A percentile compares a stretch with the other conserved stretches of the same genome.
Evolutionary conservation across 1,140 invertebrate species (phyloP).

Genomic region (Pseudachorutes palmiensis): DNA sequence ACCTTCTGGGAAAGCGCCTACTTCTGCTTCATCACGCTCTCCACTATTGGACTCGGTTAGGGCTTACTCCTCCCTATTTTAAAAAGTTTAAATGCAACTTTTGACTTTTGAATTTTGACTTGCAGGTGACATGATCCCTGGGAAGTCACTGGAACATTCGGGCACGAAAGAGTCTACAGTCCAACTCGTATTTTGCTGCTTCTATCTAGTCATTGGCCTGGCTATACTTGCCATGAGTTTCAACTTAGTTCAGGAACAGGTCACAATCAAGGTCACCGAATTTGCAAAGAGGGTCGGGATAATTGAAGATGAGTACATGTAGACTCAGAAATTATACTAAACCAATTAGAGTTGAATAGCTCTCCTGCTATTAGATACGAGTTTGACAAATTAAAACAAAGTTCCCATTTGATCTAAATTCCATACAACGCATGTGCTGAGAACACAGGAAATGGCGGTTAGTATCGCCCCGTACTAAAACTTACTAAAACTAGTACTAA

Average conservation of each 20-base stretch:
- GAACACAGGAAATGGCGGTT: too few species aligned
- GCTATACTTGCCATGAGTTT: constrained; percentile 88
- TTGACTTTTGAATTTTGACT: too few species aligned
- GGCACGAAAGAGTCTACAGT: constrained; percentile 45
- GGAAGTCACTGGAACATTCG: constrained; percentile 48
- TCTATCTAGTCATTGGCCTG: constrained; percentile 77
- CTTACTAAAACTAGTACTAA: too few species aligned
- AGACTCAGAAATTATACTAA: not conserved
- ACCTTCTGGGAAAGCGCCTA: constrained; percentile 72
- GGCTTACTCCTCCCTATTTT: too few species aligned
- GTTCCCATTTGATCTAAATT: too few species aligned
- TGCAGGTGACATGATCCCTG: constrained; percentile 64
- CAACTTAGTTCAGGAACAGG: constrained; percentile 81
- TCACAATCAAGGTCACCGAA: constrained; percentile 63
- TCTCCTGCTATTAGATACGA: too few species aligned
- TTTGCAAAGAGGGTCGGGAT: constrained; percentile 55
- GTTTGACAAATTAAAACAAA: too few species aligned
- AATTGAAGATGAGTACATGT: constrained; percentile 25
- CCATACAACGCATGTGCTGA: too few species aligned
- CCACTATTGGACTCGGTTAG: constrained; percentile 59
- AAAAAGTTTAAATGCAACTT: not conserved
- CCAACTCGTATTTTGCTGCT: constrained; percentile 71
- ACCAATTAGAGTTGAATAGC: too few species aligned
- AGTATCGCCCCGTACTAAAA: too few species aligned
- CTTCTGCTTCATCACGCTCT: constrained; percentile 78